Evolutionary conservation across 2,113 vertebrate species (phyloP).

Genomic region (Saimiri boliviensis): DNA sequence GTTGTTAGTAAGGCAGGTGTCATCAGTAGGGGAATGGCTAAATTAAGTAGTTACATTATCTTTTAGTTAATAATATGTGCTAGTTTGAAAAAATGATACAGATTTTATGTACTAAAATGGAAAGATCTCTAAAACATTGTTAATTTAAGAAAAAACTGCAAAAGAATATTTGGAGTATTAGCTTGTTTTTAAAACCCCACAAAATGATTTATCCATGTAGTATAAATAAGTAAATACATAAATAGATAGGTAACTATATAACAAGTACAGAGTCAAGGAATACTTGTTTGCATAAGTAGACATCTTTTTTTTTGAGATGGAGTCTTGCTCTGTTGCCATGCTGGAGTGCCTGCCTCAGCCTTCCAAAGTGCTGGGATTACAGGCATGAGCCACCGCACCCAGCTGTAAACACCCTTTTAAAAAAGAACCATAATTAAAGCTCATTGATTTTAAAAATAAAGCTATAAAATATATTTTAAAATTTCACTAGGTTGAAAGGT

Average conservation of each 20-base stretch:
- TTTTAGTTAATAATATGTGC: background rate
- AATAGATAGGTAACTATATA: background rate
- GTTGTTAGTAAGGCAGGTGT: background rate
- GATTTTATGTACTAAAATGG: background rate
- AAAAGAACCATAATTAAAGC: background rate
- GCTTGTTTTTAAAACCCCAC: background rate
- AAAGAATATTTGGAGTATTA: background rate
- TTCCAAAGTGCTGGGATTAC: no score
- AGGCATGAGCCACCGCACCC: no score
- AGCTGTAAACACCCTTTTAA: background rate
- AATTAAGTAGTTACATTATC: background rate
- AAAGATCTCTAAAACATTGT: background rate
- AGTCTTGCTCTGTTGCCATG: no score
- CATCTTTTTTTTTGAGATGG: background rate
- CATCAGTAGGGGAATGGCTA: background rate
- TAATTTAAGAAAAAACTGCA: background rate
- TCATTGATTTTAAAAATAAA: constrained; percentile 23
- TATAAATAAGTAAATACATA: background rate
- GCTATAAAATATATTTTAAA: constrained; percentile 1
- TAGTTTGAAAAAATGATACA: background rate
- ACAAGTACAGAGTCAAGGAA: background rate
- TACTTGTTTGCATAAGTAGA: constrained; percentile 31
- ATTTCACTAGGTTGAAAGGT: constrained; percentile 3
- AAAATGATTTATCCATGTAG: background rate
- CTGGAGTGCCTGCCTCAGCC: no score